phyloP scores from a whole-genome alignment of 30 jellyfish, hydroid and myxozoan species.

The Aurelia sp. region DNA sequence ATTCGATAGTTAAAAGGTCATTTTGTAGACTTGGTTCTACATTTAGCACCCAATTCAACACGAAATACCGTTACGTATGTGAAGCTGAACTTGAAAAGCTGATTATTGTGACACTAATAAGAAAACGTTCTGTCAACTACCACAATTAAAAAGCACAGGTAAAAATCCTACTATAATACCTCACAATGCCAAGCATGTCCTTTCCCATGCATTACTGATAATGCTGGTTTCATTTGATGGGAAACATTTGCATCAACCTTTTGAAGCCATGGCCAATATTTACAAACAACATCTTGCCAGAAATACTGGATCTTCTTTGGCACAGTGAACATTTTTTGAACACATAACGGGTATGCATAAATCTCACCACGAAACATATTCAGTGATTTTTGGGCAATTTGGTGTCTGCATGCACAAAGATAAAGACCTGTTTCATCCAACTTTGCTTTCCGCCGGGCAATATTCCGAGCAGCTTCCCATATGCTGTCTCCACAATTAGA shows the following conservation, averaged over 20 bases:
- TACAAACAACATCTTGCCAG: slow-evolving; percentile 21
- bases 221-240: slow-evolving; percentile 39
- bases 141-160: too few relatives aligned
- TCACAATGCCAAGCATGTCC: slow-evolving; percentile 51
- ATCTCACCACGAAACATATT: slow-evolving; percentile 12
- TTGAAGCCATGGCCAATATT: slow-evolving; percentile 23
- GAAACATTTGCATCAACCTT: slow-evolving; percentile 13
- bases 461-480: slow-evolving; percentile 18
- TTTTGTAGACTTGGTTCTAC: too few relatives aligned
- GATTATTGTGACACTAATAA: too few relatives aligned
- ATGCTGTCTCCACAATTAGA: slow-evolving; percentile 6
- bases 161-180: not conserved
- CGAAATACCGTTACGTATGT: too few relatives aligned
- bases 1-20: too few relatives aligned
- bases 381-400: slow-evolving; percentile 13
- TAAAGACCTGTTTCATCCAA: slow-evolving; percentile 18
- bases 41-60: too few relatives aligned
- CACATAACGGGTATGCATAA: not conserved
- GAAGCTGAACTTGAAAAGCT: too few relatives aligned
- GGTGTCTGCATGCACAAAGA: slow-evolving; percentile 17
- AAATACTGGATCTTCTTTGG: slow-evolving; percentile 9
- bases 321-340: not conserved
- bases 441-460: slow-evolving; percentile 5
- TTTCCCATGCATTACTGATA: slow-evolving; percentile 46
- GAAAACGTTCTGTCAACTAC: too few relatives aligned